phyloP scores from a whole-genome alignment of 2,888 invertebrate genomes.

The Brachyptera risi region DNA sequence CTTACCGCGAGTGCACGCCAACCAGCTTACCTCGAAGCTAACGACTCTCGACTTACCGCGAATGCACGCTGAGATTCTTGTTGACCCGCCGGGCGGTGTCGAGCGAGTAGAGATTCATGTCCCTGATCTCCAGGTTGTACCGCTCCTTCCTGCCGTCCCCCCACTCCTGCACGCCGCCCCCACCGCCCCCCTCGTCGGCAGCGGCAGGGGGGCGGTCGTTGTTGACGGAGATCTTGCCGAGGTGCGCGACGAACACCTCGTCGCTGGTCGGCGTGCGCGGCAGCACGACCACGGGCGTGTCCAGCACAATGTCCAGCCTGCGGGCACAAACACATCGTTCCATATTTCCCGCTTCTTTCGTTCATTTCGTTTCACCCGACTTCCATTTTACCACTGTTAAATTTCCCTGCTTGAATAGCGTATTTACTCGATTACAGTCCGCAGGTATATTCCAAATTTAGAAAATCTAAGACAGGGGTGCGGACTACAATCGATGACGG shows the following conservation, averaged over 20 bases:
- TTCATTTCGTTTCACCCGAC: too few species aligned
- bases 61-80: neutral
- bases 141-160: conserved; percentile 21
- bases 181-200: conserved; percentile 15
- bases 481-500: too few species aligned
- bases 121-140: conserved; percentile 51
- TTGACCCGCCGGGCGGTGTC: conserved; percentile 51
- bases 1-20: too few species aligned
- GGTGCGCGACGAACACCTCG: conserved; percentile 85
- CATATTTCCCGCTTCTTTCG: too few species aligned
- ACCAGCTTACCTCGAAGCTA: too few species aligned
- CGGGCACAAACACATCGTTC: too few species aligned
- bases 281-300: conserved; percentile 87
- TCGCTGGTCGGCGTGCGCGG: conserved; percentile 73
- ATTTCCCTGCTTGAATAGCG: too few species aligned
- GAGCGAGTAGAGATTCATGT: conserved; percentile 83
- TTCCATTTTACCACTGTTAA: too few species aligned
- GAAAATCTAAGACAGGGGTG: too few species aligned
- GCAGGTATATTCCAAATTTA: too few species aligned
- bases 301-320: conserved; percentile 73
- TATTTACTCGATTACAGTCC: too few species aligned
- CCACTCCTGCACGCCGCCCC: conserved; percentile 12
- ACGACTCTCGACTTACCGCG: neutral
- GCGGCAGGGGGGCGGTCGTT: conserved; percentile 33
- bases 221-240: conserved; percentile 74